A percentile compares a stretch with the other conserved stretches of the same genome.
Evolutionary conservation across 2,888 invertebrate species (phyloP).

Genomic region (Iselma pallidipennis): DNA sequence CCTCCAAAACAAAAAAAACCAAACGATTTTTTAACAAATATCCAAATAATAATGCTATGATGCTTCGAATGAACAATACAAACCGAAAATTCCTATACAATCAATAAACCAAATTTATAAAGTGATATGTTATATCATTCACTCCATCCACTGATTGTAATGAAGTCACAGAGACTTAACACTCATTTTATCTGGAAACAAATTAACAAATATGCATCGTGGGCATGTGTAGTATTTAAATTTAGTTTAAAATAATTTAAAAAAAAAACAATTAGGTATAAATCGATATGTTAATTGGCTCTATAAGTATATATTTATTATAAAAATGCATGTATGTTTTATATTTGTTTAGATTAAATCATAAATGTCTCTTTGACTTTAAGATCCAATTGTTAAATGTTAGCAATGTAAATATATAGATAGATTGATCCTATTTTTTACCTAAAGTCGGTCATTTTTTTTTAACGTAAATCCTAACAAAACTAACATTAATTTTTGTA

Average conservation of each 20-base stretch:
- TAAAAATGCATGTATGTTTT: conserved; percentile 44
- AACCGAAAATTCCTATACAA: not conserved
- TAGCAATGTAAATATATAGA: conserved; percentile 17
- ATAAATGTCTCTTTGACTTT: conserved; percentile 56
- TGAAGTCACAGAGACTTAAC: conserved; percentile 56
- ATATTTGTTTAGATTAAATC: conserved; percentile 44
- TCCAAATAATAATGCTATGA: not conserved
- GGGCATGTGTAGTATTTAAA: conserved; percentile 47
- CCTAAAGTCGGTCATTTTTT: conserved; percentile 13
- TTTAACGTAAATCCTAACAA: conserved; percentile 6
- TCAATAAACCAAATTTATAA: not conserved
- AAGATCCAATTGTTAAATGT: conserved; percentile 40
- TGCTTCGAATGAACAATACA: not conserved
- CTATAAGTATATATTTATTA: no score
- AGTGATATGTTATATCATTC: conserved; percentile 10
- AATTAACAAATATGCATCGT: conserved; percentile 38
- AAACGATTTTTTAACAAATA: not conserved
- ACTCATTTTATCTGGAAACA: conserved; percentile 14
- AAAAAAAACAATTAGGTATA: conserved; percentile 26
- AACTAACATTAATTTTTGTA: conserved; percentile 32
- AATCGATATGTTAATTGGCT: conserved; percentile 46
- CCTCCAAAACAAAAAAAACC: conserved; percentile 1
- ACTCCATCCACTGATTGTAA: conserved; percentile 40
- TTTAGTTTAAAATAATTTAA: conserved; percentile 16
- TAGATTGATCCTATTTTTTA: not conserved